Evolutionary conservation across 1,140 invertebrate genomes (phyloP), one percentile per base, ranked within the genome.

Genomic region (Carposina sasakii): DNA sequence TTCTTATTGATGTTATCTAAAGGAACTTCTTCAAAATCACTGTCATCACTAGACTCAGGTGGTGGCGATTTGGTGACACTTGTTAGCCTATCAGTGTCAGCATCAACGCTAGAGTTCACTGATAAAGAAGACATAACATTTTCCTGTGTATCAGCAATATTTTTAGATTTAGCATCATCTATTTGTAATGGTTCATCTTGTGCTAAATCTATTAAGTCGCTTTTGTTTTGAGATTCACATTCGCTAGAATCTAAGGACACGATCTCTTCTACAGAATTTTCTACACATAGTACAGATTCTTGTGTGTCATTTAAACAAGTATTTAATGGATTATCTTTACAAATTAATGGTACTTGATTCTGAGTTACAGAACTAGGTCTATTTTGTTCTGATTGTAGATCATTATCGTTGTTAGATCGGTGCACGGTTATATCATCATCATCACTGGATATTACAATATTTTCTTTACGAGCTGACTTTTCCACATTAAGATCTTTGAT

Each of bases 1-100:
- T 76, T 69, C 10, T 26, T 52, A 3, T 52, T 65, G 46, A 39
- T 44, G 42, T 41, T 68, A 62, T 59, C 47, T 48, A 85, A 79
- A 55, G 71, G 62, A 33, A 90, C 87, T 67, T 89, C 88, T 66
- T 87, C 83, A 71, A 89, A 88, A 48, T 88, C 86, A 55, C 88
- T 86, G 54, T 87, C n/a, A n/a, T n/a, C 85, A 63, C 76, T 79
- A 34, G 86, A 86, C 20, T 67, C 62, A n/a, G n/a, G n/a, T n/a
- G n/a, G n/a, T n/a, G n/a, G n/a, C n/a, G n/a, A n/a, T n/a, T n/a
- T n/a, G n/a, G n/a, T n/a, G n/a, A n/a, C n/a, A n/a, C n/a, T n/a
- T n/a, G n/a, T n/a, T n/a, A n/a, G n/a, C n/a, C n/a, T n/a, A n/a
- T n/a, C n/a, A n/a, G n/a, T n/a, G n/a, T n/a, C n/a, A n/a, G n/a